Evolutionary conservation across 2,888 invertebrate species (phyloP).

Genomic region (Sphinx pinastri): DNA sequence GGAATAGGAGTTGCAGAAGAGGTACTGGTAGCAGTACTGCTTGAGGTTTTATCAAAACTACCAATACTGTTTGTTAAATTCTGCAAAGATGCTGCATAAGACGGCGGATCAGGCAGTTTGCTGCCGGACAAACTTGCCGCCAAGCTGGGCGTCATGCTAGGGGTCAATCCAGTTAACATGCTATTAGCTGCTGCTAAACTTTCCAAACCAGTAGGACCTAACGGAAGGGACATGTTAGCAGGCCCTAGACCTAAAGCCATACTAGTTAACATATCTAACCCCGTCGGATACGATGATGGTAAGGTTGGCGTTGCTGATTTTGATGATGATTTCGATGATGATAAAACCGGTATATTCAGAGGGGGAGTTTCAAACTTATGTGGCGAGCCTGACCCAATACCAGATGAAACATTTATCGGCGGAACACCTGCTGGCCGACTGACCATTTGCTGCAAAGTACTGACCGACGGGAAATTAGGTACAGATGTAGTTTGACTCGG

Average conservation of each 20-base stretch:
- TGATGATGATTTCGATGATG: constrained; percentile 84
- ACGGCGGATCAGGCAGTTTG: constrained; percentile 77
- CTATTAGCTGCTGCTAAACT: constrained; percentile 80
- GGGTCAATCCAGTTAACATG: constrained; percentile 72
- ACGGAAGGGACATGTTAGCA: constrained; percentile 69
- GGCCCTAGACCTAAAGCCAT: constrained; percentile 79
- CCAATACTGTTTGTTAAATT: constrained; percentile 72
- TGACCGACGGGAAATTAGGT: constrained; percentile 77
- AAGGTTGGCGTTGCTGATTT: constrained; percentile 82
- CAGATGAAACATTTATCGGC: constrained; percentile 76
- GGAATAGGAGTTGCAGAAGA: constrained; percentile 78
- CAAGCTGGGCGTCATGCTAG: constrained; percentile 71
- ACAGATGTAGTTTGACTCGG: constrained; percentile 67
- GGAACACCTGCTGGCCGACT: constrained; percentile 79
- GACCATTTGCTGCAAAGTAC: constrained; percentile 80
- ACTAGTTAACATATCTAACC: constrained; percentile 79
- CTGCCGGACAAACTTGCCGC: constrained; percentile 71
- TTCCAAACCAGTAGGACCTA: constrained; percentile 73
- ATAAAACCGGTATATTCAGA: constrained; percentile 84
- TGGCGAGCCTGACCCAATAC: constrained; percentile 76
- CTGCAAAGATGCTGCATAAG: constrained; percentile 75
- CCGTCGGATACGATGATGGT: constrained; percentile 76
- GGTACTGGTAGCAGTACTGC: constrained; percentile 79
- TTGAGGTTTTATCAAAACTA: constrained; percentile 72
- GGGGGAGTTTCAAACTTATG: constrained; percentile 84